Percentiles rank a stretch among this genome's conserved stretches.
Evolutionary conservation across 2,888 invertebrate genomes (phyloP).

Genomic region (Camptogramma bilineatum): DNA sequence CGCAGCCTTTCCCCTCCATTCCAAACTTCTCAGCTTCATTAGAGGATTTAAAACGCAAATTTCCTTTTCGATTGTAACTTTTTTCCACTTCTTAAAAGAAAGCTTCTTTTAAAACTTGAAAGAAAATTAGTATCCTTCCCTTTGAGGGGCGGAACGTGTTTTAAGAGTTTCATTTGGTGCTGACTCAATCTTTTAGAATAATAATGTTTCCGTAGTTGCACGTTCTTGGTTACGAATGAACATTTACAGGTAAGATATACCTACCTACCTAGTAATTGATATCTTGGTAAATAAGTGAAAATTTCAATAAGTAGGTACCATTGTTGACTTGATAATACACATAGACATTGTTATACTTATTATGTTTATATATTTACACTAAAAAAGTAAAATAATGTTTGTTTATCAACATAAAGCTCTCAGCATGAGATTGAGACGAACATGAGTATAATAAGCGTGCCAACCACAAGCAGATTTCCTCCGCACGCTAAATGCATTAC

Average conservation of each 20-base stretch:
- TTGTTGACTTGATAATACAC: too few species aligned
- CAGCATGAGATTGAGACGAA: conserved; percentile 7
- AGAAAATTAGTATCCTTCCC: conserved; percentile 84
- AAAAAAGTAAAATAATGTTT: background rate
- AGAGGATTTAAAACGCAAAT: conserved; percentile 86
- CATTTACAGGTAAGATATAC: background rate
- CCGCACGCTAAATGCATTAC: conserved; percentile 69
- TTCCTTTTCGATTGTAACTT: conserved; percentile 85
- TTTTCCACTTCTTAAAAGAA: conserved; percentile 83
- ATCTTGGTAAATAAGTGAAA: background rate
- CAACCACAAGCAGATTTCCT: conserved; percentile 65
- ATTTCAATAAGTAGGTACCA: too few species aligned
- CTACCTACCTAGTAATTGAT: background rate
- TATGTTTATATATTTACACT: too few species aligned
- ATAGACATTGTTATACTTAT: too few species aligned
- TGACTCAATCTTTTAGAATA: conserved; percentile 78
- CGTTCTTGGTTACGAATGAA: conserved; percentile 26
- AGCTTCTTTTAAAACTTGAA: conserved; percentile 82
- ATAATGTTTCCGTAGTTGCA: conserved; percentile 64
- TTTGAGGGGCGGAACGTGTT: conserved; percentile 79
- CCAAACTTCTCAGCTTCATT: conserved; percentile 85
- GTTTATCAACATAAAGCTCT: background rate
- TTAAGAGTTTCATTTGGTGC: conserved; percentile 77
- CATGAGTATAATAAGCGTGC: conserved; percentile 24
- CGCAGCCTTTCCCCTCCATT: conserved; percentile 83